Conservation (phyloP, 2,113 vertebrate genomes). For the Engraulis encrasicolus region DNA sequence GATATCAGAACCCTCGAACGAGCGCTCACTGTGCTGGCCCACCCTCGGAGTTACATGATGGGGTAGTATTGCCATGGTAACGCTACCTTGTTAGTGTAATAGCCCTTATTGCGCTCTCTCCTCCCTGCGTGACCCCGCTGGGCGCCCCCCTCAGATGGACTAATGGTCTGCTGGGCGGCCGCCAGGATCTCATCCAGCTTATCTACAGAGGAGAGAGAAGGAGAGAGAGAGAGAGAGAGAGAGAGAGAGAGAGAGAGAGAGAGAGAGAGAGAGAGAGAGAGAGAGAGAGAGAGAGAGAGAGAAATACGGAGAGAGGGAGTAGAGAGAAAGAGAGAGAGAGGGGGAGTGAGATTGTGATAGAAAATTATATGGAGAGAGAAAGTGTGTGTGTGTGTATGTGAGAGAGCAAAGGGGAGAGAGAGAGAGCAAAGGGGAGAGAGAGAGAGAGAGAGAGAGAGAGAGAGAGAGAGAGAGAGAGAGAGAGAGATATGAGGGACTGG, state of each 20-base stretch:
- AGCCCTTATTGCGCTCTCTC: constrained; percentile 82
- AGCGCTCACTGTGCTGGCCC: background rate
- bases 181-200: constrained; percentile 93
- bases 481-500: background rate
- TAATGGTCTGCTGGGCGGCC: constrained; percentile 90
- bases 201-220: constrained; percentile 68
- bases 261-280: background rate
- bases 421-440: no score
- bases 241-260: background rate
- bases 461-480: background rate
- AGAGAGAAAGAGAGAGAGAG: no score
- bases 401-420: no score
- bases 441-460: constrained; percentile 34
- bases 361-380: no score
- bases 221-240: background rate
- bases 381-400: no score
- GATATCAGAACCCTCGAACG: background rate
- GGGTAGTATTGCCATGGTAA: background rate
- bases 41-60: background rate
- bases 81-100: constrained; percentile 83
- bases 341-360: no score
- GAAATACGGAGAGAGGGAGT: background rate
- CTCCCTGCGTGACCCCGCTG: constrained; percentile 84
- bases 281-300: no score
- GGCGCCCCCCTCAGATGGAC: constrained; percentile 83